Evolutionary conservation across 2,113 vertebrate species (phyloP), one percentile per base, ranked within the genome.

Genomic region (Castor canadensis): DNA sequence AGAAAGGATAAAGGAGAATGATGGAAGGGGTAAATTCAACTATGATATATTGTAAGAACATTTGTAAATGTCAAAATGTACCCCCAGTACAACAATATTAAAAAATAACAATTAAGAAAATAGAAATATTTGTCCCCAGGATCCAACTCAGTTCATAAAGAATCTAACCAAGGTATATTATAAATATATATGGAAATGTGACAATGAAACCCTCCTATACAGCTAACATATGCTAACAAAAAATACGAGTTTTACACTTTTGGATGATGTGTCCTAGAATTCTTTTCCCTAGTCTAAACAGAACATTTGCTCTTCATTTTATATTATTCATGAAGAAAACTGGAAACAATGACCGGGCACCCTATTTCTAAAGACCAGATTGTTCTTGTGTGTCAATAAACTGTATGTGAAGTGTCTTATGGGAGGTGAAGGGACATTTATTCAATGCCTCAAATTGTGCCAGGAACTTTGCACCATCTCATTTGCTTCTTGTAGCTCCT

Each of bases 291-390:
- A 9, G 81, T 89, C 67, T 49, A 56, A 93, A 45, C 49, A 87
- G 24, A 47, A 58, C 62, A 91, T 83, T 90, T 96, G 69, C 8
- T 89, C 66, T 96, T 94, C 43, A 45, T 83, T 93, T 95, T 91
- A 64, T 54, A 93, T 66, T 93, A 69, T 76, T 95, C 73, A 83
- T 72, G 89, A 73, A 56, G 69, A 49, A 95, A 92, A 81, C 40
- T 43, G 66, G 52, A 89, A 95, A 66, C 69, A 58, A 16, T 94
- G 62, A 87, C 72, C 76, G 2, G 43, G 45, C n/a, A 62, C 43
- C 35, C 24, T 62, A 58, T 86, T 90, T 96, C 66, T 91, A 40
- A 89, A 94, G 30, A 56, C 92, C 49, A 54, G 15, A 24, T 35
- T 93, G 58, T 89, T 83, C 72, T 77, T 69, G 22, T 69, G 66